Percentiles rank a stretch among this genome's conserved stretches.
Conservation (phyloP, 2,797 vertebrate genomes). For the Chelonia mydas region DNA sequence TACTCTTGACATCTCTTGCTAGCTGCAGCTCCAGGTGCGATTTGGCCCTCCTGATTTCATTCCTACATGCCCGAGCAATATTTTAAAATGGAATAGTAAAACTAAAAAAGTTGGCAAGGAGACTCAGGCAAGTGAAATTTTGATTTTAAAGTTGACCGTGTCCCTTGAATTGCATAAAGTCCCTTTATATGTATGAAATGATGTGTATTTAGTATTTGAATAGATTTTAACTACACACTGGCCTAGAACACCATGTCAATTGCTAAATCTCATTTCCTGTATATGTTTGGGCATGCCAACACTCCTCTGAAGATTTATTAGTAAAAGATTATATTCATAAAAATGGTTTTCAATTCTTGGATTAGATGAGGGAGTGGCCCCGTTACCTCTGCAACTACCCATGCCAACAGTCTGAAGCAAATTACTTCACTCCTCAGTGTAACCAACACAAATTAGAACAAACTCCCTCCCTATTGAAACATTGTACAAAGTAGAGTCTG, state of each 20-base stretch:
- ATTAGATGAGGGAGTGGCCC: slow-evolving; percentile 41
- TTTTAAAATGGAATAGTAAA: slow-evolving; percentile 9
- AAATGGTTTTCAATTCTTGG: slow-evolving; percentile 34
- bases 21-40: no score
- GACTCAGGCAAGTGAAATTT: neutral
- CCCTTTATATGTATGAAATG: neutral
- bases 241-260: neutral
- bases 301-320: slow-evolving; percentile 62
- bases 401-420: neutral
- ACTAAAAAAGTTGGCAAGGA: neutral
- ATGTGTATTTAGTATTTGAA: fast-evolving
- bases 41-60: no score
- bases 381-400: slow-evolving; percentile 22
- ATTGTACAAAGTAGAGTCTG: neutral
- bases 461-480: neutral
- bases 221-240: neutral
- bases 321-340: slow-evolving; percentile 51
- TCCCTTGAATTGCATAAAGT: neutral
- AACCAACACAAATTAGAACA: neutral
- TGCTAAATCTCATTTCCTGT: slow-evolving; percentile 43
- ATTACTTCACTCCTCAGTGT: neutral
- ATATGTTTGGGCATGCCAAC: slow-evolving; percentile 56
- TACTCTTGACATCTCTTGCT: no score
- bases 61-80: no score
- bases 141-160: neutral